Conservation (phyloP, 1,140 invertebrate species). For the Bombus waltoni region DNA sequence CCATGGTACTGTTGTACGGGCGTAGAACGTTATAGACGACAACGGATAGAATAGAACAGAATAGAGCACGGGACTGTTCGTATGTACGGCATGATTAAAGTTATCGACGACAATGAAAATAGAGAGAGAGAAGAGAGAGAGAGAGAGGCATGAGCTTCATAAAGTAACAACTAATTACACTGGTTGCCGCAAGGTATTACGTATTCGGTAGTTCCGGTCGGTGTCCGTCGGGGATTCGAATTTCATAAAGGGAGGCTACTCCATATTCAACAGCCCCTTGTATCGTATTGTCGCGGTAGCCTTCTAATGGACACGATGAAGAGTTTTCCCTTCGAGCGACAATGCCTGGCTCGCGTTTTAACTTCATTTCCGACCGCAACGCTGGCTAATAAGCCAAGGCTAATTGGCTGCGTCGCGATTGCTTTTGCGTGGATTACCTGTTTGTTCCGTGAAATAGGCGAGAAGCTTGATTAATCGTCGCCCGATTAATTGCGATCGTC, state of each 20-base stretch:
- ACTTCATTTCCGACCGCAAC: not conserved
- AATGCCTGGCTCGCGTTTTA: constrained; percentile 15
- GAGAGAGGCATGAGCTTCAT: not conserved
- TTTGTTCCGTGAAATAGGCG: constrained; percentile 4
- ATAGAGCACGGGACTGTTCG: not conserved
- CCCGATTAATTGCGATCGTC: constrained; percentile 4
- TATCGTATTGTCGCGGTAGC: constrained; percentile 44
- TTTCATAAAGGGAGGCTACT: constrained; percentile 50
- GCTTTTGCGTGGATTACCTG: not conserved
- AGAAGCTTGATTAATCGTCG: constrained; percentile 19
- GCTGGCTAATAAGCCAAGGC: constrained; percentile 9
- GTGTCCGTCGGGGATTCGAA: constrained; percentile 46
- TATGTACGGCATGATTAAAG: constrained; percentile 26
- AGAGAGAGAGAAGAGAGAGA: not conserved
- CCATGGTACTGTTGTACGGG: not conserved
- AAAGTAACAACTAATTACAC: constrained; percentile 48
- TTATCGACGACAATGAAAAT: constrained; percentile 36
- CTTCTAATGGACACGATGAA: constrained; percentile 26
- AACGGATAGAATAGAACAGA: not conserved
- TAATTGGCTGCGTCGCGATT: constrained; percentile 1
- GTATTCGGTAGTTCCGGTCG: constrained; percentile 36
- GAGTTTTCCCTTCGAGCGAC: constrained; percentile 18
- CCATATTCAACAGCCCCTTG: constrained; percentile 43
- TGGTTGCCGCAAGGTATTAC: constrained; percentile 38
- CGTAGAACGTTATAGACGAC: not conserved